Conservation (phyloP, 2,797 vertebrate genomes). For the Sebastes steindachneri region DNA sequence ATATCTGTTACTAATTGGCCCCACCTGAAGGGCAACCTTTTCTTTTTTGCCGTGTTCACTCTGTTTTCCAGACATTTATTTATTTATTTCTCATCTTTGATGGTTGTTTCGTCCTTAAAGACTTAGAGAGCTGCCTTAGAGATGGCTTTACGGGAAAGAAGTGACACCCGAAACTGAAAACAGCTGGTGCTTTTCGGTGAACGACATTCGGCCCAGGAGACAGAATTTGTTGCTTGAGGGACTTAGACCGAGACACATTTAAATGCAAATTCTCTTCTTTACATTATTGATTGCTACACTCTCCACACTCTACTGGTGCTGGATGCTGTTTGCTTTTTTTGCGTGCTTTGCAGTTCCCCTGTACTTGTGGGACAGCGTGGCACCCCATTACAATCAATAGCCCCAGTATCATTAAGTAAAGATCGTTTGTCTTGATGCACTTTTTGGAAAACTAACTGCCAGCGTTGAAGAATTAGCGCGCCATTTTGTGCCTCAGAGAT, state of each 20-base stretch:
- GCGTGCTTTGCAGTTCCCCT: slow-evolving; percentile 42
- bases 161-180: slow-evolving; percentile 1
- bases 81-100: slow-evolving; percentile 3
- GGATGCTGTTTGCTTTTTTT: slow-evolving; percentile 41
- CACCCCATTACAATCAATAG: slow-evolving; percentile 56
- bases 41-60: background rate
- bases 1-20: background rate
- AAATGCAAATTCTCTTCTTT: slow-evolving; percentile 65
- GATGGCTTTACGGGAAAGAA: background rate
- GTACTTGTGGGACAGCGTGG: slow-evolving; percentile 15
- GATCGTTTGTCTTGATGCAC: slow-evolving; percentile 20
- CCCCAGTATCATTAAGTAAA: slow-evolving; percentile 38
- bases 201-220: slow-evolving; percentile 32
- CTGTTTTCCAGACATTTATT: slow-evolving; percentile 5
- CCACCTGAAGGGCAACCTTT: background rate
- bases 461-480: background rate
- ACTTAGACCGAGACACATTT: slow-evolving; percentile 43
- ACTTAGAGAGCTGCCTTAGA: background rate
- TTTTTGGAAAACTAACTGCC: slow-evolving; percentile 12
- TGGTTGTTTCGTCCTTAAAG: slow-evolving; percentile 1
- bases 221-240: slow-evolving; percentile 33
- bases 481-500: background rate
- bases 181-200: slow-evolving; percentile 27
- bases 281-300: slow-evolving; percentile 57
- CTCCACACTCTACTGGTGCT: slow-evolving; percentile 1